A percentile compares a stretch with the other conserved stretches of the same genome.
Evolutionary conservation across 64 coral and sea anemone genomes (phyloP).

Genomic region (Porites lutea): DNA sequence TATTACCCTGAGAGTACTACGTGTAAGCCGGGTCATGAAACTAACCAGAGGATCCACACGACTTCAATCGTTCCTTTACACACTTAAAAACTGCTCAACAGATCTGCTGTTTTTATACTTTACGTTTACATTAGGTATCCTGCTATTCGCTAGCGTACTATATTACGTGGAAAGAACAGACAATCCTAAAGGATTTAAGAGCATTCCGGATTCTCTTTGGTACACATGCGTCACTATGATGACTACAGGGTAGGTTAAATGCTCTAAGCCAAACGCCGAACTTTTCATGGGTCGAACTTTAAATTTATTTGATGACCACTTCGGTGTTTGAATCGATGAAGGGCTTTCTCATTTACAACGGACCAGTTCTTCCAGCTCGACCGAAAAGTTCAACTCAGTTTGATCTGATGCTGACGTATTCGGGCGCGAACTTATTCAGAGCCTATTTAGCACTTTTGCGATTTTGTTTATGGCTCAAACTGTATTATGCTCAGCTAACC

Average conservation of each 20-base stretch:
- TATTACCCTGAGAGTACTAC: conserved; percentile 75
- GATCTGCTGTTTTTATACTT: conserved; percentile 85
- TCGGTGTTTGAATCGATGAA: too few species aligned
- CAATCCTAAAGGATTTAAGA: conserved; percentile 62
- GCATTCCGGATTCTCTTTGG: conserved; percentile 83
- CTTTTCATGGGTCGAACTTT: too few species aligned
- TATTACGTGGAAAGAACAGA: conserved; percentile 67
- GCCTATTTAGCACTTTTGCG: too few species aligned
- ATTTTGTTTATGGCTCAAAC: too few species aligned
- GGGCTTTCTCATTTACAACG: too few species aligned
- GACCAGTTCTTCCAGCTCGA: too few species aligned
- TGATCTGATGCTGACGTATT: too few species aligned
- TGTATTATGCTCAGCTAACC: too few species aligned
- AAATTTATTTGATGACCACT: too few species aligned
- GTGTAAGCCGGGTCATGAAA: conserved; percentile 77
- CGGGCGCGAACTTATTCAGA: too few species aligned
- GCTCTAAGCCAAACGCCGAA: not conserved
- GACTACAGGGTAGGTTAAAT: conserved; percentile 72
- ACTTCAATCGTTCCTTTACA: conserved; percentile 62
- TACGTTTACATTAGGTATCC: conserved; percentile 67
- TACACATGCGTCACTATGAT: conserved; percentile 88
- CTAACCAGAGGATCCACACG: conserved; percentile 68
- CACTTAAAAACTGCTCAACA: conserved; percentile 60
- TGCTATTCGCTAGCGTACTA: conserved; percentile 69
- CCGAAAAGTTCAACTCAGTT: too few species aligned